phyloP scores from a whole-genome alignment of 2,113 vertebrate species.

The Ramphastos sulfuratus region DNA sequence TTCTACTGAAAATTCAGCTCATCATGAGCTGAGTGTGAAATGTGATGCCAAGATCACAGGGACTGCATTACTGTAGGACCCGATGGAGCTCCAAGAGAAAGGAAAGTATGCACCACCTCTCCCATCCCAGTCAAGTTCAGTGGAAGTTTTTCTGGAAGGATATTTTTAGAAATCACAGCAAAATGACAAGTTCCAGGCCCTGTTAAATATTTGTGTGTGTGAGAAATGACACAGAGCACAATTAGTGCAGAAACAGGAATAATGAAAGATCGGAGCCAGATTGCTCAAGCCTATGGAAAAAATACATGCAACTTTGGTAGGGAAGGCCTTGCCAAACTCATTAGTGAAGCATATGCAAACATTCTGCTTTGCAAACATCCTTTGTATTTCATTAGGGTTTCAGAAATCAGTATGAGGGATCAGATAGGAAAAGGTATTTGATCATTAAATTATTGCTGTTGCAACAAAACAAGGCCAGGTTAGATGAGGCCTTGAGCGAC shows the following conservation, averaged over 20 bases:
- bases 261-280: background rate
- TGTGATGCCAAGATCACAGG: background rate
- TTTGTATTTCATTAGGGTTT: conserved; percentile 2
- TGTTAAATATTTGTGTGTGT: background rate
- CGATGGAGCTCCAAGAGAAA: background rate
- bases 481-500: too few relatives aligned
- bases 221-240: background rate
- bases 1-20: background rate
- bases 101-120: background rate
- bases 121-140: background rate
- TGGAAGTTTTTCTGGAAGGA: background rate
- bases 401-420: background rate
- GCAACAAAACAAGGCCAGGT: background rate
- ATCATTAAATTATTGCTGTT: conserved; percentile 15
- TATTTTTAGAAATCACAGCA: background rate
- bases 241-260: background rate
- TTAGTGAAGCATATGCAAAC: conserved; percentile 1
- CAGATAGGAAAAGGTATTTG: background rate
- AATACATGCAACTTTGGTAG: background rate
- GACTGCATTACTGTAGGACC: background rate
- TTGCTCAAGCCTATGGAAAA: background rate
- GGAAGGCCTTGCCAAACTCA: conserved; percentile 15
- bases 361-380: background rate
- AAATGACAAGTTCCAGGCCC: background rate
- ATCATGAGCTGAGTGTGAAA: background rate